Conservation (phyloP, 2,797 vertebrate species). For the Alectoris magna region DNA sequence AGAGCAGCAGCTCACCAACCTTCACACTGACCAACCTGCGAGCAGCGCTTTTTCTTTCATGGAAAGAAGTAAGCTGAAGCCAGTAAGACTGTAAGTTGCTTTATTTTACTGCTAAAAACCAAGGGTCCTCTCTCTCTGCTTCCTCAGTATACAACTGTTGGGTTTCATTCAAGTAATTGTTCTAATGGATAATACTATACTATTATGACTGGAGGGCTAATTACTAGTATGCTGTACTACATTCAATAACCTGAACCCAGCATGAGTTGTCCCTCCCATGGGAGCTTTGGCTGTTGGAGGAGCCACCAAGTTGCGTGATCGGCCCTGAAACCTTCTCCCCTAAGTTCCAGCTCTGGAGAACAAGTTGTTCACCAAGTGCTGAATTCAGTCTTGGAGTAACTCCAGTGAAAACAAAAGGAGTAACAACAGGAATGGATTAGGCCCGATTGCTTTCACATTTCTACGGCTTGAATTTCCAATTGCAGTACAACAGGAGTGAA, state of each 20-base stretch:
- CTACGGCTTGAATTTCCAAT: slow-evolving; percentile 49
- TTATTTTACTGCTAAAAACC: neutral
- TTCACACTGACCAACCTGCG: neutral
- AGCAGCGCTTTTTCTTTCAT: neutral
- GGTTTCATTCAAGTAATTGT: slow-evolving; percentile 48
- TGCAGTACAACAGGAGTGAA: slow-evolving; percentile 4
- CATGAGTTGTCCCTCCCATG: neutral
- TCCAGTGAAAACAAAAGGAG: slow-evolving; percentile 68
- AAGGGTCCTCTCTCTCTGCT: neutral
- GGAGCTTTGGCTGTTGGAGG: slow-evolving; percentile 33
- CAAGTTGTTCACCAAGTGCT: slow-evolving; percentile 61
- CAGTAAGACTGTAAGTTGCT: neutral
- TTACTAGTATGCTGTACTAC: neutral
- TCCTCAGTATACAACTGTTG: neutral
- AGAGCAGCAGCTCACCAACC: slow-evolving; percentile 8
- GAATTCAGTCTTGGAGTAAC: slow-evolving; percentile 59
- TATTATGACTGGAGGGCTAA: slow-evolving; percentile 41
- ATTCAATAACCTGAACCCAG: slow-evolving; percentile 20
- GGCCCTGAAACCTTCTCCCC: slow-evolving; percentile 49
- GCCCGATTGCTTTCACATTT: slow-evolving; percentile 68
- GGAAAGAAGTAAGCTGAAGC: neutral
- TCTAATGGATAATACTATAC: slow-evolving; percentile 46
- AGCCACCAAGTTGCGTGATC: slow-evolving; percentile 46
- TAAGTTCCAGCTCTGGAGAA: slow-evolving; percentile 43
- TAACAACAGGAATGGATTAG: slow-evolving; percentile 68